Evolutionary conservation across 2,888 invertebrate species (phyloP).

Genomic region (Drosophila ustulata): DNA sequence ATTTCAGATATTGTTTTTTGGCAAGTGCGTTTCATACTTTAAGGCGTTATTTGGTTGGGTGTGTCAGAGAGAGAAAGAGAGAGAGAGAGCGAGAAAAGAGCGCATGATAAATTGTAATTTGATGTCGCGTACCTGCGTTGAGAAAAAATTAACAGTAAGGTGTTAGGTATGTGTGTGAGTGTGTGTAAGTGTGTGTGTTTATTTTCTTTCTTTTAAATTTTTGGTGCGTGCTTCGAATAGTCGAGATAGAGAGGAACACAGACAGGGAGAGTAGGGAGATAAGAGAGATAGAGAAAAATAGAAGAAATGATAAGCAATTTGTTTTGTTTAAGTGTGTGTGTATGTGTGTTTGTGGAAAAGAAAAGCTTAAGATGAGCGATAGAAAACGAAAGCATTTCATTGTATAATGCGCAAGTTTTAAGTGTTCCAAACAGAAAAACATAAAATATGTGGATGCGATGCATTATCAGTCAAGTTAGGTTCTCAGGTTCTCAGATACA

Average conservation of each 20-base stretch:
- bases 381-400: conserved; percentile 27
- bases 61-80: conserved; percentile 21
- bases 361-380: conserved; percentile 49
- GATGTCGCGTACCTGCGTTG: conserved; percentile 72
- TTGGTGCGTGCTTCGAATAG: conserved; percentile 66
- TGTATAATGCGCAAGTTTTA: conserved; percentile 21
- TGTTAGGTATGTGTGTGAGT: conserved; percentile 46
- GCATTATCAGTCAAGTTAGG: conserved; percentile 18
- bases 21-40: conserved; percentile 29
- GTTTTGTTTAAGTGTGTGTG: conserved; percentile 38
- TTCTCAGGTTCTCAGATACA: conserved; percentile 3
- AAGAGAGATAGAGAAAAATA: conserved; percentile 42
- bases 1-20: conserved; percentile 33
- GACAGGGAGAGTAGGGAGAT: conserved; percentile 26
- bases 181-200: conserved; percentile 25
- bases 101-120: conserved; percentile 69
- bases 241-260: conserved; percentile 28
- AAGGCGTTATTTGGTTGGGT: conserved; percentile 19
- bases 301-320: conserved; percentile 54
- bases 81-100: conserved; percentile 49
- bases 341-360: conserved; percentile 39
- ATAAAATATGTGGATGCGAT: conserved; percentile 31
- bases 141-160: conserved; percentile 60
- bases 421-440: conserved; percentile 23
- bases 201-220: conserved; percentile 29